Percentiles rank a stretch among this genome's conserved stretches.
phyloP scores from a whole-genome alignment of 2,113 vertebrate genomes.

The Phyllopteryx taeniolatus region DNA sequence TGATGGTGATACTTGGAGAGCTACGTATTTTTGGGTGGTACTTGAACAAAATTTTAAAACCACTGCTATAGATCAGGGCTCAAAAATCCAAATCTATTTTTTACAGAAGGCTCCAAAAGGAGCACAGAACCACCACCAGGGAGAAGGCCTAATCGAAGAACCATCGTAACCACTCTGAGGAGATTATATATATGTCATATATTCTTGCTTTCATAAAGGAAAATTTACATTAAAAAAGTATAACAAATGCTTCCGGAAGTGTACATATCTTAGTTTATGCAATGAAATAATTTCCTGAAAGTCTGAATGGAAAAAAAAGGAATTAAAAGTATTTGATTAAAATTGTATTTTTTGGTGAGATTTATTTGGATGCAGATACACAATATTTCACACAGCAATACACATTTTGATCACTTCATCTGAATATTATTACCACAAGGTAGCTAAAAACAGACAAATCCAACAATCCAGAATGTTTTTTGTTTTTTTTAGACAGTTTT shows the following conservation, averaged over 20 bases:
- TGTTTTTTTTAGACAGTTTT: too few relatives aligned
- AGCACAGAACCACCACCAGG: slow-evolving; percentile 26
- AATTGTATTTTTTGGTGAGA: neutral
- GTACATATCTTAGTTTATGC: neutral
- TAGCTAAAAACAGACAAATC: too few relatives aligned
- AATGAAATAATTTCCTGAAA: neutral
- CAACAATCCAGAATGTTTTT: too few relatives aligned
- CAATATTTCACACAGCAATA: neutral
- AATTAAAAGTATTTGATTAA: neutral
- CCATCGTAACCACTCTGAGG: neutral
- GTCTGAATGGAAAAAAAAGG: neutral
- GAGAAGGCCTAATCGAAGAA: slow-evolving; percentile 9
- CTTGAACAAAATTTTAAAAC: neutral
- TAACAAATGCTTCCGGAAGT: neutral
- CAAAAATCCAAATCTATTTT: neutral
- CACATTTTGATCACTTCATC: neutral
- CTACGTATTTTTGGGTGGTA: too few relatives aligned
- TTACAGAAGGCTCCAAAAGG: slow-evolving; percentile 29
- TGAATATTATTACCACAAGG: too few relatives aligned
- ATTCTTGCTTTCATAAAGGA: neutral
- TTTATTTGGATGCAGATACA: neutral
- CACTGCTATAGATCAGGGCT: neutral
- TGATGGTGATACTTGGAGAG: too few relatives aligned
- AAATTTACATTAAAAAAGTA: neutral
- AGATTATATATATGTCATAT: slow-evolving; percentile 6